Evolutionary conservation across 2,113 vertebrate genomes (phyloP).

Genomic region (Uria lomvia): DNA sequence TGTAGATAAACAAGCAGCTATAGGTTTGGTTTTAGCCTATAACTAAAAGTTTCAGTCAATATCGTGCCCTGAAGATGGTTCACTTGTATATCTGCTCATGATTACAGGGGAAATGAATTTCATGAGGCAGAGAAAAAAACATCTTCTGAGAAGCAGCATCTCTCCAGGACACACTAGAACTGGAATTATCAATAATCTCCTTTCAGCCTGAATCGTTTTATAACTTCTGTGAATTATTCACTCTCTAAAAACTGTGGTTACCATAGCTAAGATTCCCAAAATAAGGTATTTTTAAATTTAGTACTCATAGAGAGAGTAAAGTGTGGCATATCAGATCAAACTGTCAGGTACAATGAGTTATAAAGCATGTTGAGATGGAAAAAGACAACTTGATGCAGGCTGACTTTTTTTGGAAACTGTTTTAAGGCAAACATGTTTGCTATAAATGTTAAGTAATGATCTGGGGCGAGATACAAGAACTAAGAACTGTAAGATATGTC

Average conservation of each 20-base stretch:
- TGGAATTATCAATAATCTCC: not conserved
- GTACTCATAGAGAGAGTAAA: not conserved
- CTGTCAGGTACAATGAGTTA: not conserved
- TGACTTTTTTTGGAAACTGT: not conserved
- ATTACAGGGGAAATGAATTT: not conserved
- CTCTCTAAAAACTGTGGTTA: not conserved
- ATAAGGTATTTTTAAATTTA: not conserved
- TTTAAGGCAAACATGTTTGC: not conserved
- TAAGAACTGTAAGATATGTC: not conserved
- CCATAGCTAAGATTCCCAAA: not conserved
- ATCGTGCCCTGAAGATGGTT: not conserved
- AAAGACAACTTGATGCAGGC: not conserved
- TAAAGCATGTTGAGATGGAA: not conserved
- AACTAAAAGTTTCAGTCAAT: not conserved
- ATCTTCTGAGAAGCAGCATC: not conserved
- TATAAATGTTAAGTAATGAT: not conserved
- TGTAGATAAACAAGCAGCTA: not conserved
- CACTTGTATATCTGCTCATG: not conserved
- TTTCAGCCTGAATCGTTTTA: not conserved
- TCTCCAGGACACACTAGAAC: not conserved
- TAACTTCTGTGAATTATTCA: not conserved
- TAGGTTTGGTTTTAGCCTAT: not conserved
- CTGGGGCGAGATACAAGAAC: not conserved
- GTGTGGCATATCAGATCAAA: not conserved
- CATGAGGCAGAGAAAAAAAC: not conserved